A percentile compares a stretch with the other conserved stretches of the same genome.
Evolutionary conservation across 2,888 invertebrate species (phyloP).

Genomic region (Sepiola atlantica): DNA sequence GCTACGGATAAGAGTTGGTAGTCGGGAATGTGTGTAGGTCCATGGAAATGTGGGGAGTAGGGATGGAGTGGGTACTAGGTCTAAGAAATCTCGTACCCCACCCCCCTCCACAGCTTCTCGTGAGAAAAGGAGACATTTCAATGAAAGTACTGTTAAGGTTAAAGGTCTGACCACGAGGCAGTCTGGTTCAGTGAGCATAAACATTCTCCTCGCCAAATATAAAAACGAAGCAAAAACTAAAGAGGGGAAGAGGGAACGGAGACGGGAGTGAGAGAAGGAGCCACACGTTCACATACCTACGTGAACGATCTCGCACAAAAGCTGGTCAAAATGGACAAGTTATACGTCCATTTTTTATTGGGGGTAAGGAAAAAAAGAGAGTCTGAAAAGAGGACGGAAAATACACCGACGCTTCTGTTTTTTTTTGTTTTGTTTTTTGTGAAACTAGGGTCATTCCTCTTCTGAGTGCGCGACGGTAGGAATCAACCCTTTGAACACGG

Average conservation of each 20-base stretch:
- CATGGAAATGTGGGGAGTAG: not conserved
- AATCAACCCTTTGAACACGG: not conserved
- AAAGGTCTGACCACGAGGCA: constrained; percentile 6
- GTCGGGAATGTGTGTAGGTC: not conserved
- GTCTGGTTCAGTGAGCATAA: not conserved
- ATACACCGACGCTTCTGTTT: not conserved
- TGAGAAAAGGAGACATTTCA: constrained; percentile 1
- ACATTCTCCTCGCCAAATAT: not conserved
- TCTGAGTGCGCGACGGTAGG: not conserved
- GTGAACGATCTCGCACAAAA: not conserved
- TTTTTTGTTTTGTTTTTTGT: no score
- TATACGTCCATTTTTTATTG: not conserved
- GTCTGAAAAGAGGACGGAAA: not conserved
- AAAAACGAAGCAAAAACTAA: not conserved
- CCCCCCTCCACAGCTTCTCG: not conserved
- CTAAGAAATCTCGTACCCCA: not conserved
- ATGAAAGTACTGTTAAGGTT: constrained; percentile 11
- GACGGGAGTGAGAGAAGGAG: not conserved
- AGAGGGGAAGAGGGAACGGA: not conserved
- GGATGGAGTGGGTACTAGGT: not conserved
- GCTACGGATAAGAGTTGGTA: not conserved
- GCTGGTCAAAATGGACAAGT: not conserved
- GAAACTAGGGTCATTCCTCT: not conserved
- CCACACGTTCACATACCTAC: not conserved
- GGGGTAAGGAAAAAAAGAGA: not conserved